Conservation (phyloP, 2,888 invertebrate genomes). For the Sarcophaga carnaria region DNA sequence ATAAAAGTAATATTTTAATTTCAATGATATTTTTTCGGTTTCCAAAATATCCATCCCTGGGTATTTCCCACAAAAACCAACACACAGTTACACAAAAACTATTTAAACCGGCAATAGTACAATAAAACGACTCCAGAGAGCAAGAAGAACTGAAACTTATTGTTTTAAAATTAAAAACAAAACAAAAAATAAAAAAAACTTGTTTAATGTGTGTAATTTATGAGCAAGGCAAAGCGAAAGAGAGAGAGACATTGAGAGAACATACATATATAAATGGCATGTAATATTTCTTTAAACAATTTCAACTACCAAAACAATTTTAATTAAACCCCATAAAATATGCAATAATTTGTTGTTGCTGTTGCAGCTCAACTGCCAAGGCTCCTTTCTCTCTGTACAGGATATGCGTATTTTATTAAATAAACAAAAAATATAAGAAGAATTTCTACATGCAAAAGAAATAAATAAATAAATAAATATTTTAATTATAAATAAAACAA, state of each 20-base stretch:
- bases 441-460: too few relatives aligned
- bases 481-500: too few relatives aligned
- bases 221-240: slow-evolving; percentile 7
- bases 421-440: too few relatives aligned
- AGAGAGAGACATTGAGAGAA: too few relatives aligned
- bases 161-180: slow-evolving; percentile 21
- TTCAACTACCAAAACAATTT: slow-evolving; percentile 47
- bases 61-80: neutral
- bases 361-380: too few relatives aligned
- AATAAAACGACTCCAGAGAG: neutral
- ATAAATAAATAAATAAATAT: too few relatives aligned
- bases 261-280: slow-evolving; percentile 42
- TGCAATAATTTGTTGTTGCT: neutral
- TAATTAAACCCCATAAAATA: slow-evolving; percentile 51
- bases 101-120: too few relatives aligned
- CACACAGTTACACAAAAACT: slow-evolving; percentile 22
- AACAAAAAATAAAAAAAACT: neutral
- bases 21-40: slow-evolving; percentile 12
- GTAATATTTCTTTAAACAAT: slow-evolving; percentile 59
- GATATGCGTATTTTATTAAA: too few relatives aligned
- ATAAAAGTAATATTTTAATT: neutral
- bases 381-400: too few relatives aligned
- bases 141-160: slow-evolving; percentile 55
- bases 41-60: neutral
- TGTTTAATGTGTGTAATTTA: slow-evolving; percentile 55